Base-by-base conservation (phyloP, 2,797 vertebrate species). In the Tamandua tetradactyla region DNA sequence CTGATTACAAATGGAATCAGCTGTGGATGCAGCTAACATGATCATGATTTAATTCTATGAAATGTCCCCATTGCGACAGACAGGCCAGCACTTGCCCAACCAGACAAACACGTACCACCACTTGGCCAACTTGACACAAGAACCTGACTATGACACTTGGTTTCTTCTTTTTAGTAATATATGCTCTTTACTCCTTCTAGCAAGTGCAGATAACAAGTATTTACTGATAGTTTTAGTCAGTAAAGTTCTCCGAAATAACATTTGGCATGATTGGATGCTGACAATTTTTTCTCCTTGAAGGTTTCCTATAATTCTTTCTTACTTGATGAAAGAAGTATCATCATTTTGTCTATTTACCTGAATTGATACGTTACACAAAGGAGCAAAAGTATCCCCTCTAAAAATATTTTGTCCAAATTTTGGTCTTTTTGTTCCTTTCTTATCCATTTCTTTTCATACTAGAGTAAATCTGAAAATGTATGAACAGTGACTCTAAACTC, bases 231-330 rank as follows among this genome's bases (percentile, higher is more conserved):
- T 44, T 74, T 57, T 74, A 44, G 32, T 71, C 27, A 61, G 18
- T 74, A 47, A 94, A 79, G 15, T 83, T 95, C 52, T 87, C 44
- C 89, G 49, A 85, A 32, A 59, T 69, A 93, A 84, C 80, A 42
- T 91, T 61, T 76, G 49, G 52, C 7, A 25, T 49, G 11, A 62
- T 52, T 71, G 64, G 40, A 81, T 30, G 52, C 23, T 91, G 30
- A 17, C 84, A 47, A 80, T 85, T 84, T 89, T n/a, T 78, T 89
- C 85, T 72, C 25, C 44, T 61, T 44, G 15, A 61, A 87, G 35
- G 13, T 85, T 84, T 94, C 47, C 66, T 17, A 5, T 57, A 44
- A 75, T 42, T 42, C 64, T 74, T 78, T 91, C 25, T 89, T 74
- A 66, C 44, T 81, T 89, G 76, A 47, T 87, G 40, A 89, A 89